Evolutionary conservation across 2,888 invertebrate species (phyloP), one percentile per base, ranked within the genome.

Genomic region (Cyclophora punctaria): DNA sequence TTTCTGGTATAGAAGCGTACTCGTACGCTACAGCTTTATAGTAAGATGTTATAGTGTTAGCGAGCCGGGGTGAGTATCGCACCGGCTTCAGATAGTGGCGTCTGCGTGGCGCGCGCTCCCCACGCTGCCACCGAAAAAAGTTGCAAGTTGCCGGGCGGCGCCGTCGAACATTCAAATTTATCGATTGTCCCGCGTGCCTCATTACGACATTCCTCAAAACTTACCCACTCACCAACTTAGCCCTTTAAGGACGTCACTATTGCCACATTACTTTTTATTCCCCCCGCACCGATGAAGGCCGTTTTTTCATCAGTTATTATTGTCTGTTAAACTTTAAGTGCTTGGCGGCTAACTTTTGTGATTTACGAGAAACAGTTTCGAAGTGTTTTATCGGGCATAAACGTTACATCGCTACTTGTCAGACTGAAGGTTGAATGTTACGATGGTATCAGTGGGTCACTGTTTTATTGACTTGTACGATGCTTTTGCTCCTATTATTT

Each of bases 301-400:
- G 77, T 80, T 85, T 85, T 86, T 85, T 83, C 81, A 83, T 83
- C 78, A 73, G 83, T 83, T 84, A 86, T 86, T 86, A 86, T 85
- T 85, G 82, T 83, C 85, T 82, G 86, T 87, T 87, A 88, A 88
- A 88, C 75, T 87, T 88, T 86, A 87, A 87, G 86, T 85, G 83
- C 83, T 86, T 74, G 78, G 78, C 82, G 82, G 79, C 79, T 83
- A 85, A 87, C 79, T 88, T 88, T 85, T 65, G 72, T 86, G 86
- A 87, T 86, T 87, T 86, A 88, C 80, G 86, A 84, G 67, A 69
- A 78, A 81, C 76, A 79, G 79, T 83, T 85, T 69, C 78, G 75
- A 79, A 86, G 84, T 84, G 86, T 85, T 87, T 88, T 88, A 88
- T 87, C 86, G 87, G 80, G 84, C 84, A 85, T 87, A 83, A 86